Percentiles rank a stretch among this genome's conserved stretches.
These are phyloP conservation scores for Drosophila suzukii DNA, from an alignment of 1,140 invertebrate species.

Conservation along the genomic window DNA sequence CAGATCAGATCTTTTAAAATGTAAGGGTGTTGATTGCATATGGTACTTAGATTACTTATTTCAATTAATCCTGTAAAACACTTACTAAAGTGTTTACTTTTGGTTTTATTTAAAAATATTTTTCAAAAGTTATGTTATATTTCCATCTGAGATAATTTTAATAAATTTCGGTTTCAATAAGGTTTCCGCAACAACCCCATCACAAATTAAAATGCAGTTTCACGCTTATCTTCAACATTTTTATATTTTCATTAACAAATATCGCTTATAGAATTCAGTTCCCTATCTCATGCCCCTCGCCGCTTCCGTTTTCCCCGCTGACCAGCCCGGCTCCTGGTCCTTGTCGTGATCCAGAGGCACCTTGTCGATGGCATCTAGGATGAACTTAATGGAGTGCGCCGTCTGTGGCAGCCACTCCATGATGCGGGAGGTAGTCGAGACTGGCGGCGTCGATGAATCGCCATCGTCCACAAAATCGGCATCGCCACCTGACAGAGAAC, in stretches of 20 bases:
- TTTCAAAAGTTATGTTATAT: neutral
- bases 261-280: constrained; percentile 19
- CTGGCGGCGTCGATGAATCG: constrained; percentile 31
- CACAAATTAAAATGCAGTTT: neutral
- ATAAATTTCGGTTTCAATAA: neutral
- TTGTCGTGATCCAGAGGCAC: constrained; percentile 66
- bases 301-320: constrained; percentile 24
- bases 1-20: too few species aligned
- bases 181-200: neutral
- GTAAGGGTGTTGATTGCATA: too few species aligned
- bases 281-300: constrained; percentile 38
- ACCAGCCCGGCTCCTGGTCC: constrained; percentile 54
- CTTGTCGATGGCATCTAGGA: constrained; percentile 82
- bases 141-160: too few species aligned
- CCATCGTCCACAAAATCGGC: constrained; percentile 81
- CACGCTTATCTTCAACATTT: constrained; percentile 20
- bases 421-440: constrained; percentile 32
- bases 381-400: constrained; percentile 75
- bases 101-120: neutral
- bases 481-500: constrained; percentile 85
- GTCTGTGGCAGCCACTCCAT: constrained; percentile 72
- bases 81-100: too few species aligned
- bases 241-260: constrained; percentile 58
- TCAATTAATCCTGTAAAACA: too few species aligned
- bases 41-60: too few species aligned